Evolutionary conservation across 2,113 vertebrate species (phyloP), one percentile per base, ranked within the genome.

Genomic region (Oncorhynchus nerka): DNA sequence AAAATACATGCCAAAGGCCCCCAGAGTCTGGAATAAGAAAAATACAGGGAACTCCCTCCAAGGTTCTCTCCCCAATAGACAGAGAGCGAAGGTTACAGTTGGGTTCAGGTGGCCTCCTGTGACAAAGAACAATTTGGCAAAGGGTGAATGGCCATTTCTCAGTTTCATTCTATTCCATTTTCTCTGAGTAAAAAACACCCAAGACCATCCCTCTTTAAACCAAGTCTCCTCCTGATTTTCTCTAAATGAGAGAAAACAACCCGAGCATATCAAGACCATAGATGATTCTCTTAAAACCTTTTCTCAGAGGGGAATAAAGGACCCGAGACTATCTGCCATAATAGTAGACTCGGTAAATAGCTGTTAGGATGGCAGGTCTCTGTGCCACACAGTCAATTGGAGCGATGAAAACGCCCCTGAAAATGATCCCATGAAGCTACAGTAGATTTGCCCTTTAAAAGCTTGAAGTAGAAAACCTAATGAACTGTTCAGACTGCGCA

Each of bases 21-120:
- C 98, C 1, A 99, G 62, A 0, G 96, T 99, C 87, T 98, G 98
- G 62, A 96, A 95, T 16, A 96, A 68, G 57, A 96, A 87, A 73
- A 95, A 98, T 81, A 96, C 3, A 0, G 95, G 97, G 49, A 99
- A 91, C 85, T 98, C 99, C 89, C 95, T 96, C 97, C 97, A 99
- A 32, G 93, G 95, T 68, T 96, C 96, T 3, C 97, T 94, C 3
- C 97, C 98, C 83, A 99, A 90, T 39, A 99, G 89, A 72, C 97
- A 99, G 83, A 97, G 90, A 12, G 97, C 93, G 84, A 99, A 99
- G 19, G 97, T 99, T 83, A 99, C 97, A 0, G 96, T 95, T 4
- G 97, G 97, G 75, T 99, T 99, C 85, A 99, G 85, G 81, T 99
- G 98, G 34, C 96, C 98, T 45, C 98, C 97, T 99, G 85, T 3